Base-by-base conservation (phyloP, 64 coral and sea anemone genomes). In the Trachythela sp. region DNA sequence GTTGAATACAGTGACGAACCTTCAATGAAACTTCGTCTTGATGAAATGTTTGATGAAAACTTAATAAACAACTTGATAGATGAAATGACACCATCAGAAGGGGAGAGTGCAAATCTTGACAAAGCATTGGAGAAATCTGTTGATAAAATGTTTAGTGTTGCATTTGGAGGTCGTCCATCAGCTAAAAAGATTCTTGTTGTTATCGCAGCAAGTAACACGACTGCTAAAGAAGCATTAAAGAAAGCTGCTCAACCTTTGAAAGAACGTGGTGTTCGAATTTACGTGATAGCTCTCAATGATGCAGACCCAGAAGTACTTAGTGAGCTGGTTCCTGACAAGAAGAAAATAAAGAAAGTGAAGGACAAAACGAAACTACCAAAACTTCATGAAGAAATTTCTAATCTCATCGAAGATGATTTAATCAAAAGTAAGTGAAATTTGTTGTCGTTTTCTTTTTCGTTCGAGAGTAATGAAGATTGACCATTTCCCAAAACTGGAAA, bases 1-100 rank as follows among this genome's bases (percentile, higher is more conserved):
- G 88, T 97, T 22, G 95, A 97, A 34, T 97, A 97, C 86, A 97
- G 91, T 72, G 93, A 91, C 17, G 20, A 64, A 26, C 4, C 56
- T 64, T 64, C 56, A 64, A 64, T 64, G 8, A 64, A 64, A 64
- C 56, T 64, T 64, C 56, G 17, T 22, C 56, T 64, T 1, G 24
- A 64, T 26, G 56, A 64, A 9, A 9, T 26, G 26, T 64, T 64
- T 64, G 56, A 64, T 64, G 56, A 64, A 64, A n/a, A 64, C 56
- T 64, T 26, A 1, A 64, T 64, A 64, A 64, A 64, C 56, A 27
- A 64, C 20, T 7, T 20, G 56, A 64, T 64, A 64, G 56, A 64
- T n/a, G 26, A 64, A n/a, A 64, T 64, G 56, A 64, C 7, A 27
- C 56, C 56, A 64, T 64, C 56, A n/a, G 56, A 64, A 18, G 56